Percentiles rank a stretch among this genome's conserved stretches.
Evolutionary conservation across 2,113 vertebrate genomes (phyloP).

Genomic region (Tupaia chinensis): DNA sequence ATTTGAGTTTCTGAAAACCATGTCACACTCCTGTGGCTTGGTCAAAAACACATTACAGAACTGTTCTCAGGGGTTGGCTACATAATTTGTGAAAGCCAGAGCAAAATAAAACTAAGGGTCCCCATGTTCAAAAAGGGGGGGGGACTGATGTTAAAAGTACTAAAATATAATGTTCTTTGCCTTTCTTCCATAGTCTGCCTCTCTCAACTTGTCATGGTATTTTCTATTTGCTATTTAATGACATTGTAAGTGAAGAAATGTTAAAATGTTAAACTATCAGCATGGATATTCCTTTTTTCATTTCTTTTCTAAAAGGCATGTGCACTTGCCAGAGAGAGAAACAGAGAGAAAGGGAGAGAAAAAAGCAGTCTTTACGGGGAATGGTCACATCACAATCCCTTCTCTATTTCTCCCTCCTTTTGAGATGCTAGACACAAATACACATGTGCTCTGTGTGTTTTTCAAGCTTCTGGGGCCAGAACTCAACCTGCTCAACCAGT

Average conservation of each 20-base stretch:
- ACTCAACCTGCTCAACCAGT: no score
- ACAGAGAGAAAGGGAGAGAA: no score
- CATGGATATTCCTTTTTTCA: neutral
- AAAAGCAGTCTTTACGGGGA: no score
- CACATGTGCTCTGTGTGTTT: no score
- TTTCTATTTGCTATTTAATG: conserved; percentile 18
- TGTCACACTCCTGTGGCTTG: neutral
- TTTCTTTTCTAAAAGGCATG: no score
- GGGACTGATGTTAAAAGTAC: neutral
- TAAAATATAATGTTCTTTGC: neutral
- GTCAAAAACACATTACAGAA: conserved; percentile 39
- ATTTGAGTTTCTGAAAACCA: conserved; percentile 60
- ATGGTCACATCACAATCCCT: no score
- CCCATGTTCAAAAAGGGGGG: neutral
- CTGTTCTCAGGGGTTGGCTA: conserved; percentile 19
- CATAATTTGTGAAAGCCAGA: neutral
- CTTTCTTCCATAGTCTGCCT: neutral
- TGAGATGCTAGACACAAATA: no score
- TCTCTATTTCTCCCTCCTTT: no score
- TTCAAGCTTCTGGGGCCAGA: no score
- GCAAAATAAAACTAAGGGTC: neutral
- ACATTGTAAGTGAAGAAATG: conserved; percentile 20
- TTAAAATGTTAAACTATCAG: neutral
- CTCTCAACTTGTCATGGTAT: neutral
- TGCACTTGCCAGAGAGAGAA: no score